Evolutionary conservation across 2,888 invertebrate species (phyloP).

Genomic region (Hirtodrosophila trivittata): DNA sequence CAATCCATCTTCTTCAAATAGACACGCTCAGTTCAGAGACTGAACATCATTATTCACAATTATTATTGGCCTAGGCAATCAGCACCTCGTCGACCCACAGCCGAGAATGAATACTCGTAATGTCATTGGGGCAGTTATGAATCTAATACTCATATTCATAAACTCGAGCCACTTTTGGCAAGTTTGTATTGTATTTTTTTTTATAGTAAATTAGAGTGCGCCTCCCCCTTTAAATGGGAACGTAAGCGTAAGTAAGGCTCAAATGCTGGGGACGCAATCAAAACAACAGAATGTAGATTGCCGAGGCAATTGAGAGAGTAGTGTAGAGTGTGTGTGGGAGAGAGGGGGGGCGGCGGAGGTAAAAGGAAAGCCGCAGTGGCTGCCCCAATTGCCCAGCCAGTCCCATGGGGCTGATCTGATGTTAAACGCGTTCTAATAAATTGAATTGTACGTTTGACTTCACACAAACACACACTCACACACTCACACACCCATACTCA

Average conservation of each 20-base stretch:
- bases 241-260: constrained; percentile 22
- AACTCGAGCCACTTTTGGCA: no score
- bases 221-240: constrained; percentile 18
- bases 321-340: constrained; percentile 2
- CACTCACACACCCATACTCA: not conserved
- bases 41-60: no score
- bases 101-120: no score
- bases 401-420: constrained; percentile 55
- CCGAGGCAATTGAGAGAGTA: constrained; percentile 54
- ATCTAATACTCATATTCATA: no score
- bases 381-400: constrained; percentile 57
- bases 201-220: constrained; percentile 30
- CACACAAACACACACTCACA: constrained; percentile 20
- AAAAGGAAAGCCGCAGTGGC: constrained; percentile 10
- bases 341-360: not conserved
- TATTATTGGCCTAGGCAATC: no score
- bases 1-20: no score
- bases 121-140: no score
- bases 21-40: no score
- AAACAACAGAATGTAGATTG: constrained; percentile 54
- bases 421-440: constrained; percentile 78
- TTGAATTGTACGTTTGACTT: constrained; percentile 80
- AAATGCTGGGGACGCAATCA: constrained; percentile 46
- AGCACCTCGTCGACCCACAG: no score
- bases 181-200: not conserved